Evolutionary conservation across 1,140 invertebrate species (phyloP).

Genomic region (Neotoxoptera formosana): DNA sequence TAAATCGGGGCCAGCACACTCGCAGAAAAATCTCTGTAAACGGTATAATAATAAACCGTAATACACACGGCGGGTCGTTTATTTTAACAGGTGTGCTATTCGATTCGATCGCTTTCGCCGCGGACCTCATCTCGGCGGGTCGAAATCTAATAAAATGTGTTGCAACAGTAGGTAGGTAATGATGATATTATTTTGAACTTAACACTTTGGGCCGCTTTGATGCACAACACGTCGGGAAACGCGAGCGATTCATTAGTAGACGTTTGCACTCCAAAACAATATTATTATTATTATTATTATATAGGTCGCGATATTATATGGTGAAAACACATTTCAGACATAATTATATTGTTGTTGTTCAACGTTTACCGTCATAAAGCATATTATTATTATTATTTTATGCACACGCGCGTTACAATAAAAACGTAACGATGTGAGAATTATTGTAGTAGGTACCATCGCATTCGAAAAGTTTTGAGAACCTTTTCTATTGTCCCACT

Average conservation of each 20-base stretch:
- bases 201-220: background rate
- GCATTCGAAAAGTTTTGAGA: background rate
- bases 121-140: background rate
- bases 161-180: too few relatives aligned
- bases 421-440: background rate
- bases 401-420: background rate
- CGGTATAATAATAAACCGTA: background rate
- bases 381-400: slow-evolving; percentile 11
- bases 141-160: background rate
- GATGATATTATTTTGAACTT: background rate
- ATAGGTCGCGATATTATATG: too few relatives aligned
- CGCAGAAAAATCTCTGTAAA: background rate
- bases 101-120: background rate
- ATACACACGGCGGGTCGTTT: background rate
- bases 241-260: background rate
- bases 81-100: background rate
- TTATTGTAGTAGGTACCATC: background rate
- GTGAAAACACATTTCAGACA: background rate
- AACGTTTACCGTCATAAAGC: background rate
- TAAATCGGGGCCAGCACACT: background rate
- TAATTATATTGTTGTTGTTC: background rate
- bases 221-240: background rate
- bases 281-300: background rate
- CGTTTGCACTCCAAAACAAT: background rate
- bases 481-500: background rate